Evolutionary conservation across 2,888 invertebrate genomes (phyloP).

Genomic region (Rhamphomyia laevipes): DNA sequence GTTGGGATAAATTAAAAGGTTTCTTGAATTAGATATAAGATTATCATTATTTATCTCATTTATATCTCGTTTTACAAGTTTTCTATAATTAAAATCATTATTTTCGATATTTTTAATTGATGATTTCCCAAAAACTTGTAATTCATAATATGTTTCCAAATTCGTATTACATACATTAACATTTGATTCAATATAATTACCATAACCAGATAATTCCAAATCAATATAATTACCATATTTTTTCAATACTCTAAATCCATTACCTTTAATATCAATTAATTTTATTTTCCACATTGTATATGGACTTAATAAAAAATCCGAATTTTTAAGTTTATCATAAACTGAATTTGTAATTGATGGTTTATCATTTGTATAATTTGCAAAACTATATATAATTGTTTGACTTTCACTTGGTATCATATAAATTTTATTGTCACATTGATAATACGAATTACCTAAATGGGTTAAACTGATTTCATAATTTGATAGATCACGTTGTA

Average conservation of each 20-base stretch:
- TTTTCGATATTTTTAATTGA: neutral
- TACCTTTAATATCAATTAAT: neutral
- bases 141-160: neutral
- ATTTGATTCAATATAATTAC: neutral
- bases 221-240: neutral
- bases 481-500: neutral
- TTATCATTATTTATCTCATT: too few species aligned
- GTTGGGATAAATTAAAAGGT: too few species aligned
- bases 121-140: neutral
- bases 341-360: neutral
- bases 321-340: neutral
- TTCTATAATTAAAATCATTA: neutral
- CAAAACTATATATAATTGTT: neutral
- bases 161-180: neutral
- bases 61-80: too few species aligned
- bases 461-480: neutral
- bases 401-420: neutral
- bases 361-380: neutral
- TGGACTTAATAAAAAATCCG: neutral
- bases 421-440: neutral
- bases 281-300: neutral
- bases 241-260: neutral
- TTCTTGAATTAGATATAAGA: too few species aligned
- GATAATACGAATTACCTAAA: neutral
- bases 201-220: neutral